Evolutionary conservation across 2,888 invertebrate species (phyloP), one percentile per base, ranked within the genome.

Genomic region (Coenonympha glycerion): DNA sequence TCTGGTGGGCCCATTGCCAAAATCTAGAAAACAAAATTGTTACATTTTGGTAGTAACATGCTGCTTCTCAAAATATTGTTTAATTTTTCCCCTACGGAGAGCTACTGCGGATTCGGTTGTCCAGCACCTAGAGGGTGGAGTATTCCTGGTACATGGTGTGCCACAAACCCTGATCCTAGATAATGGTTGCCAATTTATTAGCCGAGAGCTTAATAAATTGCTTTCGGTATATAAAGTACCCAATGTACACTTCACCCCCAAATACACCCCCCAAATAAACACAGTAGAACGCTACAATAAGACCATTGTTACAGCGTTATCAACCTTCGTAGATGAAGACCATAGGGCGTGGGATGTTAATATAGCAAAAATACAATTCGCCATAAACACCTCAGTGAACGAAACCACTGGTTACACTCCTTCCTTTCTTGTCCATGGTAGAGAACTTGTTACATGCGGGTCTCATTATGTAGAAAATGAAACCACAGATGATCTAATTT

Each of bases 331-430:
- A 2, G 21, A 58, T 1, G 22, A 57, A 1, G 61, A 63, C 33
- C 64, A 62, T 37, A 47, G 63, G 15, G 21, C 51, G 1, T 65
- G 64, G 65, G 65, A 64, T 44, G 1, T 31, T 0, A 36, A 46
- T 28, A 6, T 63, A 1, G 53, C 54, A 2, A 54, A 55, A 21
- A 53, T 61, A 6, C 59, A n/a, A n/a, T n/a, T n/a, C n/a, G n/a
- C n/a, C n/a, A n/a, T n/a, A n/a, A n/a, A n/a, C n/a, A n/a, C n/a
- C n/a, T n/a, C n/a, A n/a, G n/a, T n/a, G n/a, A n/a, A n/a, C n/a
- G n/a, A n/a, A n/a, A n/a, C n/a, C n/a, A n/a, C n/a, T n/a, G n/a
- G n/a, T n/a, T n/a, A n/a, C n/a, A n/a, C n/a, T n/a, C n/a, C n/a
- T n/a, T n/a, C n/a, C n/a, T n/a, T n/a, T n/a, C n/a, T n/a, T n/a